Evolutionary conservation across 1,140 invertebrate genomes (phyloP).

Genomic region (Epicauta chinensis): DNA sequence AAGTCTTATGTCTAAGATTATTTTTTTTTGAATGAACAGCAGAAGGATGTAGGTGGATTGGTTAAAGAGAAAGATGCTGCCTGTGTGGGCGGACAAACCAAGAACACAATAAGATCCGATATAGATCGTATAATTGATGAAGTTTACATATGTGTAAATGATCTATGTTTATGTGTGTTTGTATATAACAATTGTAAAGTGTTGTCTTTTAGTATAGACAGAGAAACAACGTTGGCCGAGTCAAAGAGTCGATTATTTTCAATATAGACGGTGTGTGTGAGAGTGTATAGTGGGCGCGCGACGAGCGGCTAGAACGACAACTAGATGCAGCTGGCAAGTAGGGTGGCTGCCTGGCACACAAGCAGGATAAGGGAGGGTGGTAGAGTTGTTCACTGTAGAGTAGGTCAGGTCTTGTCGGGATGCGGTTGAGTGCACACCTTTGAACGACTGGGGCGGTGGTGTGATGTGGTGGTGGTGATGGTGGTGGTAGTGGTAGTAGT

Average conservation of each 20-base stretch:
- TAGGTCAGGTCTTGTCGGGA: conserved; percentile 34
- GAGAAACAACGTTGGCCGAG: too few species aligned
- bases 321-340: conserved; percentile 2
- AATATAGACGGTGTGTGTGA: neutral
- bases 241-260: conserved; percentile 8
- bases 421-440: conserved; percentile 22
- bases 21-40: too few species aligned
- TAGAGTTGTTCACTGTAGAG: conserved; percentile 19
- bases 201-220: too few species aligned
- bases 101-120: too few species aligned
- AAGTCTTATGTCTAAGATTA: too few species aligned
- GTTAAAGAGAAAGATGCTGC: too few species aligned
- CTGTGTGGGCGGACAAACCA: too few species aligned
- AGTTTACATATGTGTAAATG: too few species aligned
- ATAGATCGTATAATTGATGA: too few species aligned
- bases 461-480: neutral
- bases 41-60: too few species aligned
- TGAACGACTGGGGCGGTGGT: conserved; percentile 2
- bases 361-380: conserved; percentile 8
- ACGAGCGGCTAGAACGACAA: conserved; percentile 14
- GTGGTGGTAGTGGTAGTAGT: neutral
- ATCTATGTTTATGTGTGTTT: too few species aligned
- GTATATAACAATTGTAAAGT: too few species aligned
- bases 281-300: conserved; percentile 8
- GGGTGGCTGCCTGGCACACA: neutral